phyloP scores from a whole-genome alignment of 2,113 vertebrate species.

The Crotalus helleri region DNA sequence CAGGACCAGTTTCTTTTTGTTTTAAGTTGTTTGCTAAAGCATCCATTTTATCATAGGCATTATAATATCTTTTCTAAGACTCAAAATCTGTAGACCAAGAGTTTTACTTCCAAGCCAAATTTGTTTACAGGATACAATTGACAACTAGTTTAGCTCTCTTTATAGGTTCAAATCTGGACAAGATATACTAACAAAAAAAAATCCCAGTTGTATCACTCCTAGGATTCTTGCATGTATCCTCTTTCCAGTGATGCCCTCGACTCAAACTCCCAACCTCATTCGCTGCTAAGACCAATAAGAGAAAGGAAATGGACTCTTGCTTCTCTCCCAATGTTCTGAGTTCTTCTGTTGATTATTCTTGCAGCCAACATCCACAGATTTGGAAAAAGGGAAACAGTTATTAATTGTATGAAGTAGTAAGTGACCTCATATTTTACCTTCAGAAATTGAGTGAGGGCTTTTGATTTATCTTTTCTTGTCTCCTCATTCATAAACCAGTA shows the following conservation, averaged over 20 bases:
- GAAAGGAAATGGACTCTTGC: not conserved
- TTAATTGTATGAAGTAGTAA: not conserved
- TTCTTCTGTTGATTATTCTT: not conserved
- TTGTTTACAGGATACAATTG: not conserved
- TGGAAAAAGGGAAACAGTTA: not conserved
- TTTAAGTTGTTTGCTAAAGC: not conserved
- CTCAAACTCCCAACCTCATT: not conserved
- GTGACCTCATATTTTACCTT: slow-evolving; percentile 74
- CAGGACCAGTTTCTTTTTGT: not conserved
- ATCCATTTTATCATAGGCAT: not conserved
- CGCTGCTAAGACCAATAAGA: not conserved
- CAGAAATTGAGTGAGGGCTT: slow-evolving; percentile 85
- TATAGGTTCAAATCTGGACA: not conserved
- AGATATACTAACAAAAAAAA: not conserved
- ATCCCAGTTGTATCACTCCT: not conserved
- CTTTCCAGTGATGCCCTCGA: not conserved
- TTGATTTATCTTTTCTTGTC: slow-evolving; percentile 83
- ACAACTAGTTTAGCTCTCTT: not conserved
- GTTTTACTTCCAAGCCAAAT: not conserved
- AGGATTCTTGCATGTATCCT: not conserved
- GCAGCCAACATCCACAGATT: not conserved
- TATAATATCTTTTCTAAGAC: not conserved
- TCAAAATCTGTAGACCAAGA: not conserved
- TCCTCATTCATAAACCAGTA: slow-evolving; percentile 93
- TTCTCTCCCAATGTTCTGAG: not conserved